Evolutionary conservation across 2,888 invertebrate species (phyloP), one percentile per base, ranked within the genome.

Genomic region (Dendrolimus pini): DNA sequence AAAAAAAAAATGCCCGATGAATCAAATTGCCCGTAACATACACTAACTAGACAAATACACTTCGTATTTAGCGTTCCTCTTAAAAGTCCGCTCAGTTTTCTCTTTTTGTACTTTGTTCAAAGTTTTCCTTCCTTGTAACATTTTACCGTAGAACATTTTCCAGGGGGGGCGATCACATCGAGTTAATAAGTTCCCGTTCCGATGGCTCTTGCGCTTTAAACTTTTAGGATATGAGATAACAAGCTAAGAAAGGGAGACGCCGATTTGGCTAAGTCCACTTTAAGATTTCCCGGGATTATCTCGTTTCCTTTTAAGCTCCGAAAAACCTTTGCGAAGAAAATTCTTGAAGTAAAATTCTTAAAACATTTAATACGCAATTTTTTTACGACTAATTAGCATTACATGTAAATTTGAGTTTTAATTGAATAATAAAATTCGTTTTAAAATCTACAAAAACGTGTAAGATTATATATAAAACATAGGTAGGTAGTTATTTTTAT

Each of bases 221-320:
- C 89, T 90, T 90, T 89, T 89, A 82, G 89, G 89, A 88, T 89
- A 86, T 85, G 84, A 89, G 89, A 89, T 90, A 90, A 89, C 89
- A 88, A 89, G 87, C 83, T 85, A 82, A 83, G 85, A 84, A 85
- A 85, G 80, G 80, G 80, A 83, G 85, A 82, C 82, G 80, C 82
- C 83, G 83, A 88, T 87, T 87, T 83, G 82, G 84, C 85, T 87
- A 85, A 86, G 83, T 83, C 84, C 82, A 77, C 81, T 83, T 85
- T 77, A 81, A 79, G 75, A 81, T 74, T 74, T 72, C 68, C 67
- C 67, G 60, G 75, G 78, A 77, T 80, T 78, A 77, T 72, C 66
- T 68, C 72, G 74, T 74, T 74, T 71, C 74, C 68, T 54, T 55
- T 55, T 54, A 55, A 42, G 56, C 7, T 30, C 30, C 14, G 54